phyloP scores from a whole-genome alignment of 2,797 vertebrate genomes.

The Myotis myotis region DNA sequence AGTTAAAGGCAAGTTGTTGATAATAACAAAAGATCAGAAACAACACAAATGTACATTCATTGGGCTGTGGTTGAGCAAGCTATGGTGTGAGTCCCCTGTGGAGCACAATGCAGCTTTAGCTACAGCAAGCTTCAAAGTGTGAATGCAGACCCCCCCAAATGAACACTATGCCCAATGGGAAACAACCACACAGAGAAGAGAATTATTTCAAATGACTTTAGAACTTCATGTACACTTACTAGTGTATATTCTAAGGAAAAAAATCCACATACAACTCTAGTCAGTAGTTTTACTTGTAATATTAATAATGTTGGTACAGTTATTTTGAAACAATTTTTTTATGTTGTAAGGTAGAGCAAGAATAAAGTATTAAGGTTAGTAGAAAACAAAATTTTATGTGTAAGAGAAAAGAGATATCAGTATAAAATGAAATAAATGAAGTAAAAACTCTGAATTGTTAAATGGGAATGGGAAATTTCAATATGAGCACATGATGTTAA shows the following conservation, averaged over 20 bases:
- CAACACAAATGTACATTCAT: not conserved
- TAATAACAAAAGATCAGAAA: not conserved
- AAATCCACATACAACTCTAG: not conserved
- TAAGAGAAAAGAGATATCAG: not conserved
- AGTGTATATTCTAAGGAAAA: not conserved
- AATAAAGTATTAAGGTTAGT: not conserved
- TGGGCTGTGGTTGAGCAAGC: not conserved
- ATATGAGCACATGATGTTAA: not conserved
- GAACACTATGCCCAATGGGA: not conserved
- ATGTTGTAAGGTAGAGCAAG: not conserved
- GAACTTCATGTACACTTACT: not conserved
- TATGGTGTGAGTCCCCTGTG: accelerated
- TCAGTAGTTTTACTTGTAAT: not conserved
- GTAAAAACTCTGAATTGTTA: not conserved
- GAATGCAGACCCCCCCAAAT: too few relatives aligned
- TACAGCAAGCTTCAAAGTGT: too few relatives aligned
- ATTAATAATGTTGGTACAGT: not conserved
- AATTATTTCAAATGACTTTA: not conserved
- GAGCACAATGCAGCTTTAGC: not conserved
- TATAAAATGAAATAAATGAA: not conserved
- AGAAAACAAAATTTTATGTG: not conserved
- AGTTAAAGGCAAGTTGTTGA: not conserved
- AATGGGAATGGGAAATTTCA: not conserved
- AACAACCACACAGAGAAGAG: not conserved
- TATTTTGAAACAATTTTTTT: not conserved